phyloP scores from a whole-genome alignment of 2,797 vertebrate genomes.

The Coregonus suidteri region DNA sequence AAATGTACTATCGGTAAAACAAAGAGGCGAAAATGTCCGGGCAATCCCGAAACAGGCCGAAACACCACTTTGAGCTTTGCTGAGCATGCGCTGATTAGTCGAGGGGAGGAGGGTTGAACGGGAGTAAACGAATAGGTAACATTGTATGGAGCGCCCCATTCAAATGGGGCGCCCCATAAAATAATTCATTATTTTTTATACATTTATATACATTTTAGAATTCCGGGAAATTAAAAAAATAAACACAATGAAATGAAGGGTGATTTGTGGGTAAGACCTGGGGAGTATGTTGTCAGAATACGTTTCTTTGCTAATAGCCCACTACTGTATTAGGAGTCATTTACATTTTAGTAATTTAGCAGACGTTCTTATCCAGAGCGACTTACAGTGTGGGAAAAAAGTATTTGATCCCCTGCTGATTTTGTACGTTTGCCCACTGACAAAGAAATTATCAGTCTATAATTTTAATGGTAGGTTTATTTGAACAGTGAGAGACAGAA shows the following conservation, averaged over 20 bases:
- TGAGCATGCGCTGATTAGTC: slow-evolving; percentile 81
- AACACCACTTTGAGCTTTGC: slow-evolving; percentile 67
- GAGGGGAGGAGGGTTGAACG: slow-evolving; percentile 29
- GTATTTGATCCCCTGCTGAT: no score
- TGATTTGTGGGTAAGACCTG: neutral
- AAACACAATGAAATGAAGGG: neutral
- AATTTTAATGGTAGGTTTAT: no score
- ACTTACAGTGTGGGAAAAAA: no score
- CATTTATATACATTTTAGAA: neutral
- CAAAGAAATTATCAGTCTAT: no score
- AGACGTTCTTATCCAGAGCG: no score
- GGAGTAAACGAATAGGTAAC: slow-evolving; percentile 36
- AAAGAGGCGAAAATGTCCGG: slow-evolving; percentile 99
- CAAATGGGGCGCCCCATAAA: no score
- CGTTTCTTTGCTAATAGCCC: neutral
- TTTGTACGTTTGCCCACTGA: no score
- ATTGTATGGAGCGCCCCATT: slow-evolving; percentile 49
- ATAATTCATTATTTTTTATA: neutral
- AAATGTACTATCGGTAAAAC: slow-evolving; percentile 90
- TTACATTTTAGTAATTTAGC: no score
- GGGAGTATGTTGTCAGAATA: neutral
- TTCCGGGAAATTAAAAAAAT: neutral
- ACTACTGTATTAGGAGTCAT: no score
- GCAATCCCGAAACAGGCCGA: slow-evolving; percentile 86
- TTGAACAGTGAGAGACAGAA: no score